Percentiles rank a stretch among this genome's conserved stretches.
Conservation (phyloP, 2,888 invertebrate species). For the Oegoconia quadripuncta region DNA sequence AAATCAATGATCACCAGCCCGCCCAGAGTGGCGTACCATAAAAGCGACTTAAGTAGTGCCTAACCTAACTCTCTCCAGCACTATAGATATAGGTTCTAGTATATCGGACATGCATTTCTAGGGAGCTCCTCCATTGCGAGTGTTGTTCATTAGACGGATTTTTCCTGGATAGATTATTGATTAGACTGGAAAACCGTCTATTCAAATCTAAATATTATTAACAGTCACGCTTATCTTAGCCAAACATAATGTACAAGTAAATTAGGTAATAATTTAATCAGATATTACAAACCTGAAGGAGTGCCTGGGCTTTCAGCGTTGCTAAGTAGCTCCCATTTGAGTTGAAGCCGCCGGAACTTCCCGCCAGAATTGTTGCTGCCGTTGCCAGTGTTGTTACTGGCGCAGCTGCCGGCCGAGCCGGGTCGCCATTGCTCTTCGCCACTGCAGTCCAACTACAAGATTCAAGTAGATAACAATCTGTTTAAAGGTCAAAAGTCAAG, state of each 20-base stretch:
- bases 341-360: conserved; percentile 86
- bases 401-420: conserved; percentile 63
- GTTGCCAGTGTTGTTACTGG: conserved; percentile 66
- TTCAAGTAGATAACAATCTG: background rate
- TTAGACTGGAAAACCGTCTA: too few relatives aligned
- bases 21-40: too few relatives aligned
- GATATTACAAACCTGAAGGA: conserved; percentile 53
- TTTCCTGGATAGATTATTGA: too few relatives aligned
- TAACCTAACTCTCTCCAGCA: too few relatives aligned
- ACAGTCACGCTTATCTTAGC: background rate
- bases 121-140: too few relatives aligned
- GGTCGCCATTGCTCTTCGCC: conserved; percentile 70
- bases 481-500: too few relatives aligned
- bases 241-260: background rate
- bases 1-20: too few relatives aligned
- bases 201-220: too few relatives aligned
- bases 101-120: too few relatives aligned
- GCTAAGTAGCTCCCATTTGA: conserved; percentile 90
- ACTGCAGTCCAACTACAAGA: conserved; percentile 62
- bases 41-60: too few relatives aligned
- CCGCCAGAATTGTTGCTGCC: conserved; percentile 80
- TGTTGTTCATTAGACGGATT: too few relatives aligned
- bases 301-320: conserved; percentile 64
- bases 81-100: too few relatives aligned
- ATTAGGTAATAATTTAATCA: background rate